Evolutionary conservation across 53 echinoderm and acorn worm species (phyloP), one percentile per base, ranked within the genome.

Genomic region (Temnopleurus reevesii): DNA sequence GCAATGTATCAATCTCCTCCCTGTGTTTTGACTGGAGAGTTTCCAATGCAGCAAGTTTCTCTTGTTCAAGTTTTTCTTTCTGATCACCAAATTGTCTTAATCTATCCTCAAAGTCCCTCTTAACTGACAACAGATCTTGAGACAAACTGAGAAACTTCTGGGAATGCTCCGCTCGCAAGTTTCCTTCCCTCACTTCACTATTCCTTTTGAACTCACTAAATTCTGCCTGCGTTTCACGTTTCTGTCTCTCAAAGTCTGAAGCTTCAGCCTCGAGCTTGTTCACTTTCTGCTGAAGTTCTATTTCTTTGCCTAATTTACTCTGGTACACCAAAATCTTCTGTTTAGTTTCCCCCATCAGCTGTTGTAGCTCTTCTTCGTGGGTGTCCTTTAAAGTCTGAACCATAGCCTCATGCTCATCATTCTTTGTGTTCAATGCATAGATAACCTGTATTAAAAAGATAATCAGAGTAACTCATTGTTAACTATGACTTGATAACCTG

Each of bases 391-490:
- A 85, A 65, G 45, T 91, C 47, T 99, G 93, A 51, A 99, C 91
- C 57, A 90, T 85, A 28, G 93, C 92, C 53, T 99, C 99, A 89
- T 99, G 99, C 66, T 99, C 99, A 89, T 99, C 99, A 60, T 99
- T 99, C 81, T 99, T 99, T 1, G 99, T 96, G 77, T 99, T 99
- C 38, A 99, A 88, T 64, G 99, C 94, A 91, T 99, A 99, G 46
- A 99, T 99, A 51, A 99, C 99, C 99, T 99, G 90, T 19, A 85
- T 27, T 4, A 29, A 9, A 54, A 46, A 27, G 17, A 46, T n/a
- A n/a, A n/a, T n/a, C n/a, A n/a, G n/a, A n/a, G n/a, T n/a, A n/a
- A n/a, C n/a, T n/a, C n/a, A n/a, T n/a, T n/a, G n/a, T n/a, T n/a
- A n/a, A n/a, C n/a, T n/a, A n/a, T n/a, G n/a, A n/a, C n/a, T n/a